Conservation (phyloP, 2,113 vertebrate genomes). For the Stigmatopora argus region DNA sequence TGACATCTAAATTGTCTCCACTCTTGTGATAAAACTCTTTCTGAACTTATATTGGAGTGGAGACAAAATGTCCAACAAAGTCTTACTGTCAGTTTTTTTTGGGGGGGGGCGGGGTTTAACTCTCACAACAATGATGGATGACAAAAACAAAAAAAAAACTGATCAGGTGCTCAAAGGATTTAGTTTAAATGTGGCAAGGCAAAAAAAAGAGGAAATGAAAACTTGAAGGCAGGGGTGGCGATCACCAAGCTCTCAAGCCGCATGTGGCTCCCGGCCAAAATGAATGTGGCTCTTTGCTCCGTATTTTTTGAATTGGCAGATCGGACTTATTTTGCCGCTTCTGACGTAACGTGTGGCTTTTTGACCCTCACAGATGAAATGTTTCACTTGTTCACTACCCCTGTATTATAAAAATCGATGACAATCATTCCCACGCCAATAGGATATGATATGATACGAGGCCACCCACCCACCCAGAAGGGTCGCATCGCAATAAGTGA, state of each 20-base stretch:
- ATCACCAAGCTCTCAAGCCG: no score
- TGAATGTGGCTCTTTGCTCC: no score
- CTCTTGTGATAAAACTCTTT: background rate
- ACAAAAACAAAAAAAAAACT: background rate
- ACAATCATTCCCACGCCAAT: slow-evolving; percentile 16
- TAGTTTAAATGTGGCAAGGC: no score
- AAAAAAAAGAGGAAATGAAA: no score
- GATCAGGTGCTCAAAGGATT: background rate
- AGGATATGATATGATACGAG: slow-evolving; percentile 12
- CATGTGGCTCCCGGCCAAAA: no score
- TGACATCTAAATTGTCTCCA: slow-evolving; percentile 8
- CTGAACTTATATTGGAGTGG: background rate
- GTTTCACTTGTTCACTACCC: no score
- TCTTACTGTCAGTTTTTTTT: background rate
- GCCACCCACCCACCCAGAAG: slow-evolving; percentile 8
- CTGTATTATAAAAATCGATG: background rate
- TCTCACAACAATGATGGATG: background rate
- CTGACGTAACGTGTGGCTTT: no score
- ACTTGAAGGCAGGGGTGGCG: no score
- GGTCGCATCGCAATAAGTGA: slow-evolving; percentile 27
- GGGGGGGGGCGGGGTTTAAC: no score
- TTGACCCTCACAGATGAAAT: no score
- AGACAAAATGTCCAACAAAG: slow-evolving; percentile 6
- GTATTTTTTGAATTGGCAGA: no score
- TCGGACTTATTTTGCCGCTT: no score